Percentiles rank a stretch among this genome's conserved stretches.
Evolutionary conservation across 1,140 invertebrate species (phyloP).

Genomic region (Probaryconus sp.): DNA sequence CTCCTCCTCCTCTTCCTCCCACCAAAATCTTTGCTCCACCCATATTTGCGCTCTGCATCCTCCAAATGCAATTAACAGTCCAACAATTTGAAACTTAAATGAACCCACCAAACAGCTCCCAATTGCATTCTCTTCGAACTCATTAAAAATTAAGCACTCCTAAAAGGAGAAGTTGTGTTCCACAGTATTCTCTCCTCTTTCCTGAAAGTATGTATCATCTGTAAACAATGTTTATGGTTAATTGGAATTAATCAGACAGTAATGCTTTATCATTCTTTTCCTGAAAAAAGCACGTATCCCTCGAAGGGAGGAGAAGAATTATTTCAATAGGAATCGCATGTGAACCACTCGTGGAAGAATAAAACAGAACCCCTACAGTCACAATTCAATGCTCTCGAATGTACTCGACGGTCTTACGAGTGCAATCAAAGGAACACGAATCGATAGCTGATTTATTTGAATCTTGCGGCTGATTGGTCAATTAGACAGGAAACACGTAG

Average conservation of each 20-base stretch:
- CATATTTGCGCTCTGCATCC: conserved; percentile 54
- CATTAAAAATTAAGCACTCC: conserved; percentile 13
- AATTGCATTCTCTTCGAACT: conserved; percentile 18
- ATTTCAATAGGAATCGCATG: conserved; percentile 21
- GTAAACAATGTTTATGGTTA: too few relatives aligned
- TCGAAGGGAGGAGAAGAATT: neutral
- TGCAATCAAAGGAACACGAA: conserved; percentile 72
- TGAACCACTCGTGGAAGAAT: conserved; percentile 20
- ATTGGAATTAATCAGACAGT: too few relatives aligned
- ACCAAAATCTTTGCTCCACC: conserved; percentile 55
- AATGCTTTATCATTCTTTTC: too few relatives aligned
- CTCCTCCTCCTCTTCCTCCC: too few relatives aligned
- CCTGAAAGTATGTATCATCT: too few relatives aligned
- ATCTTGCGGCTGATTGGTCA: conserved; percentile 77
- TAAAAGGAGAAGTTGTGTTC: conserved; percentile 9
- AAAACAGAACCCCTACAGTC: conserved; percentile 43
- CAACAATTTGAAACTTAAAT: conserved; percentile 52
- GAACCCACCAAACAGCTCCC: conserved; percentile 38
- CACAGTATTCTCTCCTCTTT: too few relatives aligned
- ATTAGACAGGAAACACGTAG: conserved; percentile 78
- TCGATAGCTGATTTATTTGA: conserved; percentile 75
- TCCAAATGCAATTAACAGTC: conserved; percentile 58
- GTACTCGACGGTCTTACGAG: conserved; percentile 45
- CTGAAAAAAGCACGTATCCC: conserved; percentile 18
- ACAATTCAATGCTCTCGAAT: conserved; percentile 36